Conservation (phyloP, 2,113 vertebrate species). For the Coptodon bakossiorum region DNA sequence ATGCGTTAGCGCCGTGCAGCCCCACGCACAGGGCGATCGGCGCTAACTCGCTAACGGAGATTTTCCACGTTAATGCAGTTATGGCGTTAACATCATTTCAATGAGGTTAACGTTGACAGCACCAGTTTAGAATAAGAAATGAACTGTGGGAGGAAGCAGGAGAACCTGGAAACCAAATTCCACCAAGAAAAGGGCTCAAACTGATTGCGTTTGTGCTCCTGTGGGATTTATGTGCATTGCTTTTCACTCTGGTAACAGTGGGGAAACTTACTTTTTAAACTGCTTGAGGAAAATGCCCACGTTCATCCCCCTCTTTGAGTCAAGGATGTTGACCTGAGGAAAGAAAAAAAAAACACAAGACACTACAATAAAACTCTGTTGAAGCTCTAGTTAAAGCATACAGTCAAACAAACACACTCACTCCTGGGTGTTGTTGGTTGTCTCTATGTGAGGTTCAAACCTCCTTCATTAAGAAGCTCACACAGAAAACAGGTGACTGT, state of each 20-base stretch:
- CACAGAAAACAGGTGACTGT: slow-evolving; percentile 5
- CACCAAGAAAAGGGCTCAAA: background rate
- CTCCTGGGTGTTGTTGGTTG: background rate
- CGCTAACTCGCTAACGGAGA: background rate
- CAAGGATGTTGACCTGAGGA: slow-evolving; percentile 85
- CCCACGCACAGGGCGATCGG: background rate
- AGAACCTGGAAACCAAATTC: background rate
- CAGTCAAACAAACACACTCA: background rate
- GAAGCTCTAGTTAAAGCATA: background rate
- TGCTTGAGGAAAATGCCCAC: slow-evolving; percentile 97
- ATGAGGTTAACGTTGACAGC: background rate
- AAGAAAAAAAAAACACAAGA: background rate
- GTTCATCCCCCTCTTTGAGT: slow-evolving; percentile 96
- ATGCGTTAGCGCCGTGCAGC: background rate
- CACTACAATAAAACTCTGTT: background rate
- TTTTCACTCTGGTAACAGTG: background rate
- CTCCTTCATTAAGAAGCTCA: slow-evolving; percentile 9
- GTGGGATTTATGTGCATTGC: background rate
- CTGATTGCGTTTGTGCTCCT: background rate
- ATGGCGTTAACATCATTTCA: background rate
- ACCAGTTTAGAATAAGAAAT: background rate
- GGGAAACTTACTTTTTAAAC: slow-evolving; percentile 89
- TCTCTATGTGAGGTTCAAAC: background rate
- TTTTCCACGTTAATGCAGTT: background rate
- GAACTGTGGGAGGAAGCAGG: background rate